Conservation (phyloP, 2,113 vertebrate species). For the Procavia capensis region DNA sequence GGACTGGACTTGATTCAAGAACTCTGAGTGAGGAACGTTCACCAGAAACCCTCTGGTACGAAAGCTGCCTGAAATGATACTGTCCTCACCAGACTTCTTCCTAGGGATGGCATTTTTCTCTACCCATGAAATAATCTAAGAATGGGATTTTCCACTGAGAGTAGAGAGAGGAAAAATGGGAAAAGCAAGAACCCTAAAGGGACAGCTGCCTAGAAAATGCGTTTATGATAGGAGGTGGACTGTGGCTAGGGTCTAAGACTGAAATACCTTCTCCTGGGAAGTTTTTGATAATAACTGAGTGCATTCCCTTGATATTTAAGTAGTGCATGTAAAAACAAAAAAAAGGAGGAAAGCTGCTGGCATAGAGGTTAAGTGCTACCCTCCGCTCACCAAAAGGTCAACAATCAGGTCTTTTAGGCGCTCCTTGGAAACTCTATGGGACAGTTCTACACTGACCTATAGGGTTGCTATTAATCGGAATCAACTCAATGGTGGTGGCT, state of each 20-base stretch:
- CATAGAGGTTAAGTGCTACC: too few species aligned
- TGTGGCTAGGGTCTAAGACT: neutral
- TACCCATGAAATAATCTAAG: neutral
- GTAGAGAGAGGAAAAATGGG: neutral
- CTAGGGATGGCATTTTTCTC: neutral
- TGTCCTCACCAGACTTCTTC: neutral
- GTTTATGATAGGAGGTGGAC: neutral
- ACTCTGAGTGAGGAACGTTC: neutral
- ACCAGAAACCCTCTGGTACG: neutral
- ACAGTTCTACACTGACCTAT: too few species aligned
- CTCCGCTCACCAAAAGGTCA: too few species aligned
- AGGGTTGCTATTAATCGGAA: too few species aligned
- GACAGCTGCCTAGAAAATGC: neutral
- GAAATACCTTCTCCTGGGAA: neutral
- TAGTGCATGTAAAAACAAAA: neutral
- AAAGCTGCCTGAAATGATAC: neutral
- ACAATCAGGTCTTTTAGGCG: too few species aligned
- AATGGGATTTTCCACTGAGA: neutral
- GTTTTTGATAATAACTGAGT: neutral
- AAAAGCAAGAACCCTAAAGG: neutral
- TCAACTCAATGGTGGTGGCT: too few species aligned
- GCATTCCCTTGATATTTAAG: neutral
- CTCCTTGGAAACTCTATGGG: too few species aligned
- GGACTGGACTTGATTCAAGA: neutral
- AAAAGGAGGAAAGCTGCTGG: too few species aligned